These are phyloP conservation scores for Adelphocoris suturalis DNA, from an alignment of 2,888 invertebrate genomes.

Conservation along the genomic window DNA sequence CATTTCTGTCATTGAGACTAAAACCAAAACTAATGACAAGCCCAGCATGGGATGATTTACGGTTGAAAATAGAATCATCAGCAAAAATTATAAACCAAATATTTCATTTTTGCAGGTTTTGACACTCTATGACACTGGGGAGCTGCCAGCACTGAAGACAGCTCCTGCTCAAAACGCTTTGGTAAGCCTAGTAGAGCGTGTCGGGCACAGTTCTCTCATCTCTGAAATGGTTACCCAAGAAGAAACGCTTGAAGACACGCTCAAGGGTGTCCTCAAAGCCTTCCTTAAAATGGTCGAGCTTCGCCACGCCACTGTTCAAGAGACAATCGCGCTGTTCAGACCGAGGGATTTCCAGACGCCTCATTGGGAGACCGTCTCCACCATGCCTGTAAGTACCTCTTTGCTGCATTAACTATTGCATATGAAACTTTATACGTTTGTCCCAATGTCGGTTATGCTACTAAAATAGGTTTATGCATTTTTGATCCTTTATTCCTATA, in stretches of 20 bases:
- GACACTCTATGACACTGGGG: conserved; percentile 86
- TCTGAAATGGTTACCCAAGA: conserved; percentile 90
- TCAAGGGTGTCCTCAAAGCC: conserved; percentile 90
- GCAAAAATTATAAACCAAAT: no score
- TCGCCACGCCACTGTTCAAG: conserved; percentile 89
- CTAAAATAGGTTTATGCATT: no score
- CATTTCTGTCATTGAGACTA: no score
- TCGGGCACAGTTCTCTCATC: conserved; percentile 89
- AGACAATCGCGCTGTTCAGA: conserved; percentile 89
- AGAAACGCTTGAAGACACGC: conserved; percentile 87
- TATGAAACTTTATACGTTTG: no score
- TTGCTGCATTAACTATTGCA: no score
- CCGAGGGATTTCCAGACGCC: conserved; percentile 91
- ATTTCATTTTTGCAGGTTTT: conserved; percentile 74
- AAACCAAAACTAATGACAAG: no score
- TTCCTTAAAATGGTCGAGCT: conserved; percentile 92
- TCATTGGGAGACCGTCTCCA: conserved; percentile 88
- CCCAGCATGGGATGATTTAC: no score
- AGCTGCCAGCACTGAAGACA: conserved; percentile 88
- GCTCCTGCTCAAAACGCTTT: conserved; percentile 92
- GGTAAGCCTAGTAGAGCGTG: conserved; percentile 90
- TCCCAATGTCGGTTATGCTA: no score
- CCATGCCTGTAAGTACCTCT: conserved; percentile 82
- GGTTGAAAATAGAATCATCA: no score
- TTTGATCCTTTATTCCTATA: no score